Conservation (phyloP, 2,888 invertebrate species). For the Pterobdella sp. region DNA sequence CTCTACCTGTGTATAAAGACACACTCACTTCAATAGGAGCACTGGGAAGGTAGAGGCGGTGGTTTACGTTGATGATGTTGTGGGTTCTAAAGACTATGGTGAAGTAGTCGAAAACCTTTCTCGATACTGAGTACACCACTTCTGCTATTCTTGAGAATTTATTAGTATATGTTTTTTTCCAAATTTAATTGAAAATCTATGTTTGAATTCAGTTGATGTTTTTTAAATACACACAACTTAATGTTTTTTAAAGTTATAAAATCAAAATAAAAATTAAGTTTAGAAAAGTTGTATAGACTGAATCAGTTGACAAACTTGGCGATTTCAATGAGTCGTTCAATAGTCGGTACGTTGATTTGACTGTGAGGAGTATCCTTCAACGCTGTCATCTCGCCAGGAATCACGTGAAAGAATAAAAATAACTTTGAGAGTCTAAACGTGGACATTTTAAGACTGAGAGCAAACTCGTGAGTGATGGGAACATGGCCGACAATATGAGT, state of each 20-base stretch:
- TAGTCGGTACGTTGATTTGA: conserved; percentile 10
- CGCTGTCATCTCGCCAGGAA: conserved; percentile 34
- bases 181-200: no score
- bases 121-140: conserved; percentile 38
- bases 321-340: conserved; percentile 19
- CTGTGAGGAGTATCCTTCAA: conserved; percentile 27
- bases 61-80: conserved; percentile 33
- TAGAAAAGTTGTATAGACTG: no score
- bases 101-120: conserved; percentile 36
- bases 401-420: conserved; percentile 37
- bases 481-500: conserved; percentile 37
- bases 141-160: conserved; percentile 31
- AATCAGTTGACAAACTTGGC: no score
- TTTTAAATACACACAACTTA: no score
- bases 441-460: conserved; percentile 30
- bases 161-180: no score
- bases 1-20: background rate
- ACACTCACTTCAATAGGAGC: conserved; percentile 29
- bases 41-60: conserved; percentile 36
- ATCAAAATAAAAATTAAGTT: no score
- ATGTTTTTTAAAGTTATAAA: no score
- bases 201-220: no score
- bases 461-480: conserved; percentile 36
- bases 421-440: conserved; percentile 34
- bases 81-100: conserved; percentile 36